Percentiles rank a stretch among this genome's conserved stretches.
phyloP scores from a whole-genome alignment of 2,113 vertebrate genomes.

The Blennius ocellaris region DNA sequence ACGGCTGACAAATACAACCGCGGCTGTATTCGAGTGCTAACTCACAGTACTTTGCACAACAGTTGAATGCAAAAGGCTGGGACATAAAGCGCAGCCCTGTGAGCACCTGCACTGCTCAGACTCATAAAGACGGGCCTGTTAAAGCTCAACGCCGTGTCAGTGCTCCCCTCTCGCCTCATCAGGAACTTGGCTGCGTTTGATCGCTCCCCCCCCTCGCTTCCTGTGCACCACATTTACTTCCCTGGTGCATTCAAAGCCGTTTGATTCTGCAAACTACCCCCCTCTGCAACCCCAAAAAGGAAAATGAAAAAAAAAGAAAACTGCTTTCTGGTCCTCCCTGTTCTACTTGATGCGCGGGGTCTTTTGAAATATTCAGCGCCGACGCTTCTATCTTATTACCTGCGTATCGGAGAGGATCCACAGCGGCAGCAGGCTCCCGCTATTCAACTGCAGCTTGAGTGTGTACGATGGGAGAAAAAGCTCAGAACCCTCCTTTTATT shows the following conservation, averaged over 20 bases:
- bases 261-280: constrained; percentile 48
- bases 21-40: no score
- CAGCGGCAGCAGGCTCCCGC: constrained; percentile 13
- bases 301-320: not conserved
- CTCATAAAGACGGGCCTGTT: not conserved
- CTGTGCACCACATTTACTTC: constrained; percentile 37
- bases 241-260: constrained; percentile 23
- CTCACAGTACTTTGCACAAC: no score
- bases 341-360: constrained; percentile 54
- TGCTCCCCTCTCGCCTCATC: constrained; percentile 35
- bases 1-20: no score
- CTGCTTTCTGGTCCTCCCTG: constrained; percentile 1
- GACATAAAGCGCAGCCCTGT: not conserved
- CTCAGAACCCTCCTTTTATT: constrained; percentile 42
- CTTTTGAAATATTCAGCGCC: constrained; percentile 68
- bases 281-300: not conserved
- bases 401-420: constrained; percentile 47
- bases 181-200: constrained; percentile 45
- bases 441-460: constrained; percentile 20
- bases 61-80: no score
- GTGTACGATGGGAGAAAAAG: constrained; percentile 30
- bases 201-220: constrained; percentile 22
- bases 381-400: constrained; percentile 61
- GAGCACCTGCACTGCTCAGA: constrained; percentile 26
- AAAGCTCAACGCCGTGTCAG: not conserved